phyloP scores from a whole-genome alignment of 2,797 vertebrate species.

The Petrocephalus schoutedeni region DNA sequence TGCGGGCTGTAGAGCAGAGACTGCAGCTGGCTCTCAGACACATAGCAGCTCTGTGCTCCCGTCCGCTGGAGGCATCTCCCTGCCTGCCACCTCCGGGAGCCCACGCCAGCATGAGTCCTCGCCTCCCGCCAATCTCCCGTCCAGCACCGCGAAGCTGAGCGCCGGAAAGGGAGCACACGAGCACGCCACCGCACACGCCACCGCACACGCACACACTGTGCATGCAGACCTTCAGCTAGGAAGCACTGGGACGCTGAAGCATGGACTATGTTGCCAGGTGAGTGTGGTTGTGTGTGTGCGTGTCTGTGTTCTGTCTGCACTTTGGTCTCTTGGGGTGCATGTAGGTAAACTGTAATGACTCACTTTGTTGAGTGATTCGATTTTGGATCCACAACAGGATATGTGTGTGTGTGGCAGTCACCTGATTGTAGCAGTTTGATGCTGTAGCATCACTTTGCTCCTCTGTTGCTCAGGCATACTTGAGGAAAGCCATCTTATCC shows the following conservation, averaged over 20 bases:
- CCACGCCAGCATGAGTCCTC: slow-evolving; percentile 36
- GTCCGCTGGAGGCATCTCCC: not conserved
- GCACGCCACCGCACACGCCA: not conserved
- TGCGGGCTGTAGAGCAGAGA: slow-evolving; percentile 31
- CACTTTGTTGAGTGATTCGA: not conserved
- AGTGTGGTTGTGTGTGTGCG: slow-evolving; percentile 44
- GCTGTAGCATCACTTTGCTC: not conserved
- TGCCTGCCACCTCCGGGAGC: not conserved
- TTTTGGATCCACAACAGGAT: not conserved
- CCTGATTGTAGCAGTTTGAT: not conserved
- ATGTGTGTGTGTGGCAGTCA: not conserved
- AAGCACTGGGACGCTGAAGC: slow-evolving; percentile 50
- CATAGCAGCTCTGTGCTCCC: slow-evolving; percentile 17
- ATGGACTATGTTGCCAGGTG: slow-evolving; percentile 68
- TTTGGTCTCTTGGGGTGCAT: slow-evolving; percentile 8
- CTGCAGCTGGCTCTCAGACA: slow-evolving; percentile 36
- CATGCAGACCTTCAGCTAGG: slow-evolving; percentile 31
- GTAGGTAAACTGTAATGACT: not conserved
- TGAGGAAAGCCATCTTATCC: not conserved
- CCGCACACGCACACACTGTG: not conserved
- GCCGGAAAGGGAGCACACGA: not conserved
- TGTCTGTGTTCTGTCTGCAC: not conserved
- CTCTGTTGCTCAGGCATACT: not conserved
- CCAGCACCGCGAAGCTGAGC: slow-evolving; percentile 16
- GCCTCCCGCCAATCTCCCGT: slow-evolving; percentile 15